A percentile compares a stretch with the other conserved stretches of the same genome.
phyloP scores from a whole-genome alignment of 2,888 invertebrate species.

The Leptinotarsa tumamoca region DNA sequence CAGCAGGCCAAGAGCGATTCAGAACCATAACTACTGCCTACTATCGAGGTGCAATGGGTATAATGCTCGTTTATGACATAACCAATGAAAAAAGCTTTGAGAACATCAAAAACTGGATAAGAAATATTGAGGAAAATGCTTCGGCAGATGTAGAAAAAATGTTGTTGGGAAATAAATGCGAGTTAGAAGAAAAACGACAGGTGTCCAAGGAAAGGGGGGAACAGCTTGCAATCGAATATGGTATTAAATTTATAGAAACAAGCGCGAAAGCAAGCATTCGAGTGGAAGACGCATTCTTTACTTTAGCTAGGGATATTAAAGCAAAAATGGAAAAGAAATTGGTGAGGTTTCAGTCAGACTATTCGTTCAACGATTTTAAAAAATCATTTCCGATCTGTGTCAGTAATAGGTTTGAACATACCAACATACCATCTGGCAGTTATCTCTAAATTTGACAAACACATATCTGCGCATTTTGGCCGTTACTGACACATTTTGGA shows the following conservation, averaged over 20 bases:
- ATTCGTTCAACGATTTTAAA: not conserved
- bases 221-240: constrained; percentile 96
- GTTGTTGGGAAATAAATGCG: constrained; percentile 97
- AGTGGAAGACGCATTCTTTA: constrained; percentile 98
- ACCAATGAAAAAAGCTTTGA: constrained; percentile 99
- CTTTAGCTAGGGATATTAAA: constrained; percentile 96
- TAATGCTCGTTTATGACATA: constrained; percentile 99
- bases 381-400: not conserved
- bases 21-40: constrained; percentile 99
- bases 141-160: constrained; percentile 99
- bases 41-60: constrained; percentile 99
- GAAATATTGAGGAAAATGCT: constrained; percentile 99
- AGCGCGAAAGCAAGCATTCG: constrained; percentile 98
- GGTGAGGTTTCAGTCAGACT: constrained; percentile 72
- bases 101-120: constrained; percentile 99
- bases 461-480: not conserved
- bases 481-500: not conserved
- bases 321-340: constrained; percentile 98
- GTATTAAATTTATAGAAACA: constrained; percentile 99
- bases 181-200: constrained; percentile 94
- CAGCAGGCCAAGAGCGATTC: constrained; percentile 98
- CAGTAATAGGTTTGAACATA: not conserved
- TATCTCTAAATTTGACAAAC: too few species aligned
- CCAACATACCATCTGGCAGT: not conserved
- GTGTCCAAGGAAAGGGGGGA: constrained; percentile 97